Percentiles rank a stretch among this genome's conserved stretches.
Conservation (phyloP, 2,113 vertebrate species). For the Leuciscus idus region DNA sequence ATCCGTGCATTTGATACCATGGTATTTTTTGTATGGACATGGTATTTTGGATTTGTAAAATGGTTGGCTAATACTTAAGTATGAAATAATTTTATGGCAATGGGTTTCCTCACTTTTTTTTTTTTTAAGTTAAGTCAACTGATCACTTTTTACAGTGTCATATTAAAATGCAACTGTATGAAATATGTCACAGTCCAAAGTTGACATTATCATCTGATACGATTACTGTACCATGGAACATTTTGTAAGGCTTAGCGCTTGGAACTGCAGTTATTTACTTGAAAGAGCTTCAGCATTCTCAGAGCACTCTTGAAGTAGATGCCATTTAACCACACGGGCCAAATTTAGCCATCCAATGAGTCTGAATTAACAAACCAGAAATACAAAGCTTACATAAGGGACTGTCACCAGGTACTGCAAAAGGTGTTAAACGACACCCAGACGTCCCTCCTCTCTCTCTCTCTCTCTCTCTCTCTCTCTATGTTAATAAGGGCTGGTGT, state of each 20-base stretch:
- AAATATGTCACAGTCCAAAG: background rate
- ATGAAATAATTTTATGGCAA: no score
- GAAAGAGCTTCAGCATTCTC: background rate
- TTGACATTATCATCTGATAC: background rate
- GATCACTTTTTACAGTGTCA: no score
- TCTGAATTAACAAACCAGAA: slow-evolving; percentile 31
- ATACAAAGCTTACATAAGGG: slow-evolving; percentile 7
- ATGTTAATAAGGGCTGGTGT: slow-evolving; percentile 25
- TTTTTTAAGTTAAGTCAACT: no score
- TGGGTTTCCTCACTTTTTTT: no score
- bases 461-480: background rate
- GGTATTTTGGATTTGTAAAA: no score
- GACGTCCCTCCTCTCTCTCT: background rate
- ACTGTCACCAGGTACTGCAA: background rate
- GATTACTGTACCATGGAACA: background rate
- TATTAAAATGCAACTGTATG: background rate
- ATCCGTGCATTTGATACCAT: no score
- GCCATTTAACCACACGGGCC: background rate
- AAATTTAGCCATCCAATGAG: slow-evolving; percentile 9
- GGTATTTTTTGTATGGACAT: no score
- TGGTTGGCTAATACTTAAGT: no score
- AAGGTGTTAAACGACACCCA: slow-evolving; percentile 28
- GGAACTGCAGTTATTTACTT: background rate
- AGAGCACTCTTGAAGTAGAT: background rate
- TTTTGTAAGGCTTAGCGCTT: background rate